Evolutionary conservation across 2,888 invertebrate species (phyloP), one percentile per base, ranked within the genome.

Genomic region (Cryptocephalus moraei): DNA sequence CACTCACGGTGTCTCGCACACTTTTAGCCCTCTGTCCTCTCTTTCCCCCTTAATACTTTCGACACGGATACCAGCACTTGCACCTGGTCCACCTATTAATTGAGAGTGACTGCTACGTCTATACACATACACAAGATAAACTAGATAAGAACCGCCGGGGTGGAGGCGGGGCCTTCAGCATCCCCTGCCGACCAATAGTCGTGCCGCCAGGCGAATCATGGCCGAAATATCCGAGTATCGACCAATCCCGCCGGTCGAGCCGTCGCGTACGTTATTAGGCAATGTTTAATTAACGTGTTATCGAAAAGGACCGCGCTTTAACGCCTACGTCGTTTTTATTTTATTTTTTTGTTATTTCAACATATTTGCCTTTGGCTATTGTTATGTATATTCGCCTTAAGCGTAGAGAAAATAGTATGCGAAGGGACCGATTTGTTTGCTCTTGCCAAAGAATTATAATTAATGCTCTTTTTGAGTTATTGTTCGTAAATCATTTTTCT

Each of bases 191-290:
- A 43, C 65, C 64, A 66, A 66, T 65, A 2, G 34, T 49, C 13
- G 47, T 13, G 8, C 11, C 40, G 31, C 43, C 38, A 41, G 53
- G 51, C 48, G 51, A 56, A 62, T 63, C 58, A 66, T 66, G 66
- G 66, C 65, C 60, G 64, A 59, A 57, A 49, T 43, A 48, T 45
- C 45, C 34, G 41, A 32, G 44, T 22, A 22, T 22, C 53, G 47
- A 50, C 61, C 62, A 63, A 62, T 62, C 50, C 36, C 4, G 6
- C 12, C 4, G 36, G 49, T 40, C 42, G 45, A 40, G 43, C 43
- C 46, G 49, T 33, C 45, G 39, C 44, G 48, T 41, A 41, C 44
- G 46, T 51, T 55, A 55, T 57, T 54, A 54, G 49, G 56, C 51
- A 57, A 57, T 56, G 51, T 59, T 57, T 57, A 56, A 57, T 56